Evolutionary conservation across 2,797 vertebrate species (phyloP), one percentile per base, ranked within the genome.

Genomic region (Lacerta viridis): DNA sequence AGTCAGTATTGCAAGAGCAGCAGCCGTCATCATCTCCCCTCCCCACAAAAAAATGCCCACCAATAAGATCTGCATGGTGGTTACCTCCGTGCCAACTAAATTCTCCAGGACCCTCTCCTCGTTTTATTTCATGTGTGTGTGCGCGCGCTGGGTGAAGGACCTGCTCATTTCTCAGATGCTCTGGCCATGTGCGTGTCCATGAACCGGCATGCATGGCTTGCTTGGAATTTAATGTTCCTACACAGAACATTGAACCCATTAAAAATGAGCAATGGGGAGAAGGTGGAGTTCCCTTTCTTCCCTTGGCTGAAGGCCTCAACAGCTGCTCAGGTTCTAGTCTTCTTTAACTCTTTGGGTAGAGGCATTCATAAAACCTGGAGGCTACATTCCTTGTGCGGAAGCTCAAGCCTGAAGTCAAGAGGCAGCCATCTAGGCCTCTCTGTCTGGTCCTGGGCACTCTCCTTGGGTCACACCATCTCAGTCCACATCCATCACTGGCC

Each of bases 171-270:
- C 71, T 83, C 79, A 82, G 61, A 41, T 36, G 41, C 25, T 86
- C 46, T 33, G 29, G 36, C 79, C 46, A 61, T 68, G 64, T 8
- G 72, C 78, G 1, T 64, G 77, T 61, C 84, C 84, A 61, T 69
- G 84, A 89, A 75, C 20, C 61, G 59, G 61, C 84, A 86, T 29
- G 88, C 84, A 71, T 86, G 84, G 36, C 80, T 76, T 83, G 41
- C 27, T 86, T 71, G 46, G 84, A 83, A 89, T 89, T 89, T 83
- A 86, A 89, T 89, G 84, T 89, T 86, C 88, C 72, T 83, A 61
- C 84, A 89, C 84, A 86, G 88, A 86, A 89, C 88, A 77, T 72
- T 71, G 79, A 86, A 13, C 80, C 84, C 64, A 71, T 89, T 82
- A 89, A 82, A 61, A 55, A 82, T 77, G 43, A 82, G 43, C 25